Evolutionary conservation across 2,888 invertebrate species (phyloP).

Genomic region (Muscina levida): DNA sequence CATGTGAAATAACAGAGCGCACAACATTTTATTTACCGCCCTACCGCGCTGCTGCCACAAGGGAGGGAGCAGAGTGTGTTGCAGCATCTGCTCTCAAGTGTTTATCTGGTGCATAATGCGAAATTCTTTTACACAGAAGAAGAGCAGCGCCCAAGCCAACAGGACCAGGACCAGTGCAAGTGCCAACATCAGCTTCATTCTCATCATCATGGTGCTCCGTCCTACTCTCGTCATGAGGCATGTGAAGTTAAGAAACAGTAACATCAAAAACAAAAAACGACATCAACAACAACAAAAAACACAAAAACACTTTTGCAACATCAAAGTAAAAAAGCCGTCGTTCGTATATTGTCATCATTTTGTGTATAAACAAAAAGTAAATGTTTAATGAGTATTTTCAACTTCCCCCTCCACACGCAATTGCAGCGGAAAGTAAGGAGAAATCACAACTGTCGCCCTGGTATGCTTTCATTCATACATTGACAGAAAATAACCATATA

Average conservation of each 20-base stretch:
- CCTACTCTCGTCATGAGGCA: conserved; percentile 33
- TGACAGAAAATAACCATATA: conserved; percentile 26
- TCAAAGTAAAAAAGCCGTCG: conserved; percentile 62
- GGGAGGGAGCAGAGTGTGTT: no score
- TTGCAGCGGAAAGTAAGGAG: conserved; percentile 30
- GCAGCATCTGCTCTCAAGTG: conserved; percentile 59
- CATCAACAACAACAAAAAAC: no score
- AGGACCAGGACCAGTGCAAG: background rate
- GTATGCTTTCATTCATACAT: background rate
- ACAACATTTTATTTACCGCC: no score
- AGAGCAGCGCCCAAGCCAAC: background rate
- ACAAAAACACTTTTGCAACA: conserved; percentile 58
- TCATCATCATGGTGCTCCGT: conserved; percentile 5
- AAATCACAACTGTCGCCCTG: background rate
- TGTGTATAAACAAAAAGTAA: conserved; percentile 57
- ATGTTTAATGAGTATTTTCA: conserved; percentile 66
- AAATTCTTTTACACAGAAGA: conserved; percentile 45
- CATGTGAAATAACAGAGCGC: background rate
- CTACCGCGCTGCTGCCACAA: no score
- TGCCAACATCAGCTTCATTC: background rate
- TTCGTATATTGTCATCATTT: conserved; percentile 56
- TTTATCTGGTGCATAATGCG: conserved; percentile 64
- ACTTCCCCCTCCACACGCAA: conserved; percentile 54
- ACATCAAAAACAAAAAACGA: conserved; percentile 49
- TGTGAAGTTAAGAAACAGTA: conserved; percentile 36